Percentiles rank a stretch among this genome's conserved stretches.
Conservation (phyloP, 1,140 invertebrate species). For the Fopius arisanus region DNA sequence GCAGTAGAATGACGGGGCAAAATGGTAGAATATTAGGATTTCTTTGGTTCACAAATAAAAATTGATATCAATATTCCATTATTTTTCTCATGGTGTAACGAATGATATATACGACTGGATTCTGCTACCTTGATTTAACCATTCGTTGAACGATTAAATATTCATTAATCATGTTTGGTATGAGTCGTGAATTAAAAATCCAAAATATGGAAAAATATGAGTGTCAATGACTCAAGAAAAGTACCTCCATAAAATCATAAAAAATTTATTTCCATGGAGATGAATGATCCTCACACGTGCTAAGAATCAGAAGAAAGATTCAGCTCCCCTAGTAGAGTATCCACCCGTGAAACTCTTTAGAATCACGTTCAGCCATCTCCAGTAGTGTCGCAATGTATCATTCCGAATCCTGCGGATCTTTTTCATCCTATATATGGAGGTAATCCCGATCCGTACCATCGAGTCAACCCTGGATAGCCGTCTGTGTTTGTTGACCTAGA, state of each 20-base stretch:
- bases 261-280: background rate
- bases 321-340: background rate
- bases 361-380: conserved; percentile 45
- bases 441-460: background rate
- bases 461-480: background rate
- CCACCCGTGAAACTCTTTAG: conserved; percentile 32
- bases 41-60: too few relatives aligned
- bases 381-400: conserved; percentile 43
- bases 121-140: too few relatives aligned
- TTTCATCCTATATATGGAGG: conserved; percentile 41
- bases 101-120: too few relatives aligned
- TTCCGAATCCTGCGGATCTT: conserved; percentile 51
- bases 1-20: too few relatives aligned
- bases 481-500: background rate
- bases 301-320: background rate
- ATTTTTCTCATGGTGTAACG: too few relatives aligned
- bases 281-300: background rate
- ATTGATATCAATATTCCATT: too few relatives aligned
- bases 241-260: background rate
- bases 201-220: background rate
- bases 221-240: too few relatives aligned
- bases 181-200: too few relatives aligned
- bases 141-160: too few relatives aligned
- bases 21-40: too few relatives aligned
- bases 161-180: too few relatives aligned